These are phyloP conservation scores for Salvator merianae DNA, from an alignment of 2,113 vertebrate species.

Conservation along the genomic window DNA sequence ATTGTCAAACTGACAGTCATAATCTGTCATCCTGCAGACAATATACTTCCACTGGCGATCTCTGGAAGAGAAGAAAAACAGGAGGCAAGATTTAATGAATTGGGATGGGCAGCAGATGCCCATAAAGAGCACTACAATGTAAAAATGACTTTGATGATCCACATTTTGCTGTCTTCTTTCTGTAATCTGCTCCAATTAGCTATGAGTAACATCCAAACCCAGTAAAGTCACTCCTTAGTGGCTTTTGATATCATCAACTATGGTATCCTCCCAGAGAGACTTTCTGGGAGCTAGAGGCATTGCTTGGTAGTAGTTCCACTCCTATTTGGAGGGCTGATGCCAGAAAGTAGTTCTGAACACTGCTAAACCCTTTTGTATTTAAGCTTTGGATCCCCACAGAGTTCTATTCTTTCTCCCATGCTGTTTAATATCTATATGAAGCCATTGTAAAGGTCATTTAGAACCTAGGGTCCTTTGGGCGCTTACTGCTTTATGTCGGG, in stretches of 20 bases:
- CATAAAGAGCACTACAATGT: not conserved
- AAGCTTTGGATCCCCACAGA: too few relatives aligned
- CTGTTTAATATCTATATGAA: too few relatives aligned
- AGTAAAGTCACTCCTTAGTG: not conserved
- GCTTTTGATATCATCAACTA: not conserved
- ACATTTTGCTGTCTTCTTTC: not conserved
- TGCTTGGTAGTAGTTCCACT: too few relatives aligned
- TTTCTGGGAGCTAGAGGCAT: too few relatives aligned
- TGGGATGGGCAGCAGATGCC: not conserved
- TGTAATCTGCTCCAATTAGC: not conserved
- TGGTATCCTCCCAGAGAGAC: not conserved
- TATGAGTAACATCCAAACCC: not conserved
- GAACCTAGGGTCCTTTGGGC: too few relatives aligned
- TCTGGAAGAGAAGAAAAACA: conserved; percentile 75
- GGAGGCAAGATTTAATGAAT: conserved; percentile 29
- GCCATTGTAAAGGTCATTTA: too few relatives aligned
- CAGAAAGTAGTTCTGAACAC: not conserved
- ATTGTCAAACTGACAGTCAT: conserved; percentile 91
- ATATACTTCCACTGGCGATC: conserved; percentile 99
- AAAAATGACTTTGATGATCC: not conserved
- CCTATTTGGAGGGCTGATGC: not conserved
- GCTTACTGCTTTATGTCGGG: too few relatives aligned
- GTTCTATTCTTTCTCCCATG: too few relatives aligned
- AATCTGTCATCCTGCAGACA: conserved; percentile 95
- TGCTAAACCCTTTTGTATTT: too few relatives aligned